These are phyloP conservation scores for Anolis sagrei DNA, from an alignment of 2,113 vertebrate species.

Conservation along the genomic window DNA sequence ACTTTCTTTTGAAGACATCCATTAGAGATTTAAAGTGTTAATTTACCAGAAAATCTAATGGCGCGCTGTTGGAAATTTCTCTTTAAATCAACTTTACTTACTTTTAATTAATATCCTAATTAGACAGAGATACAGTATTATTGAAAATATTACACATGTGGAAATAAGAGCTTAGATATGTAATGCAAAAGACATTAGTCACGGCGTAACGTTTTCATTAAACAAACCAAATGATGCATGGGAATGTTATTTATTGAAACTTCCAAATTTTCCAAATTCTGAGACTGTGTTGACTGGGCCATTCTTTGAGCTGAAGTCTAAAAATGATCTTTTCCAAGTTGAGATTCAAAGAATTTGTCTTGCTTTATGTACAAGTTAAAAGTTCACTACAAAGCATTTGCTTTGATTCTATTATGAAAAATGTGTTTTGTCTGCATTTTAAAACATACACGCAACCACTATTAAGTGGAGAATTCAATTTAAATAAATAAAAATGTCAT, in stretches of 20 bases:
- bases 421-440: not conserved
- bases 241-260: too few relatives aligned
- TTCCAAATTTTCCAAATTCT: too few relatives aligned
- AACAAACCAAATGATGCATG: slow-evolving; percentile 31
- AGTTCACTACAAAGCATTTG: slow-evolving; percentile 51
- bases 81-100: slow-evolving; percentile 78
- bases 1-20: slow-evolving; percentile 73
- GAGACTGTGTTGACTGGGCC: too few relatives aligned
- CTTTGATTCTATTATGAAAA: not conserved
- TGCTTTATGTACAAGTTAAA: slow-evolving; percentile 41
- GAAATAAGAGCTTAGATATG: slow-evolving; percentile 61
- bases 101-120: slow-evolving; percentile 72
- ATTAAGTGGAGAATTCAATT: slow-evolving; percentile 23
- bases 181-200: slow-evolving; percentile 54
- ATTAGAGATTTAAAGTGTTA: slow-evolving; percentile 75
- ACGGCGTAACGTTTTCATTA: slow-evolving; percentile 46
- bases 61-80: slow-evolving; percentile 68
- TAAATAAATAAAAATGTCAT: too few relatives aligned
- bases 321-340: too few relatives aligned
- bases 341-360: not conserved
- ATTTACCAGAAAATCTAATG: slow-evolving; percentile 73
- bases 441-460: not conserved
- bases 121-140: slow-evolving; percentile 66
- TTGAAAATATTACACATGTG: slow-evolving; percentile 69
- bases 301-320: too few relatives aligned